Base-by-base conservation (phyloP, 2,888 invertebrate genomes). In the Sphaerophoria rueppellii region DNA sequence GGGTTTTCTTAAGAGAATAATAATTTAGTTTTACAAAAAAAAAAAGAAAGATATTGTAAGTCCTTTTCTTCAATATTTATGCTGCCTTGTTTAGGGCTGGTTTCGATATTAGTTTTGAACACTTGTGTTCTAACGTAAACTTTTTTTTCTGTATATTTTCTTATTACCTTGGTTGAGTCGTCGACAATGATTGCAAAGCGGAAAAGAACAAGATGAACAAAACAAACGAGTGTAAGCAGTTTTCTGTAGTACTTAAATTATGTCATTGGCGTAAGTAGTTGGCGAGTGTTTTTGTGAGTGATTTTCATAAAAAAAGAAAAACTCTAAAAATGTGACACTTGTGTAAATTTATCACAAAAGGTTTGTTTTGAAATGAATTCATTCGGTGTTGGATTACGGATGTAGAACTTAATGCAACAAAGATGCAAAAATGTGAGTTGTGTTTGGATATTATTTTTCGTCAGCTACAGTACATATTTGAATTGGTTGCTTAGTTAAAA, bases 101-200 rank as follows among this genome's bases (percentile, higher is more conserved):
- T 24, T 24, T 24, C 24, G 24, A 24, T 24, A 2, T 24, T 24
- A 24, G 24, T 24, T 24, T 24, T 24, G 24, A 24, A 24, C 24
- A 24, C 24, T 24, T 24, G 24, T 24, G 24, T 24, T 24, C 24
- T 24, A 24, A 24, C 24, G 24, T 24, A 24, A 24, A 24, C 24
- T 24, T 24, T 24, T 24, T 24, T 24, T 24, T 24, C 24, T 24
- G 24, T 24, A 24, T 24, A 11, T 52, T 16, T 63, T 71, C 77
- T 70, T 79, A 37, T 55, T 65, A 46, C 71, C 50, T 67, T 65
- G 50, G 50, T 43, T 73, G 40, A 34, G 14, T 67, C 54, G 67
- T 67, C 24, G 24, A 61, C 34, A 32, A 35, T 55, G 61, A 60
- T 79, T 73, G 54, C 69, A 79, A 73, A 48, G 73, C 55, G 60